These are phyloP conservation scores for Lerista edwardsae DNA, from an alignment of 2,797 vertebrate species.

Conservation along the genomic window DNA sequence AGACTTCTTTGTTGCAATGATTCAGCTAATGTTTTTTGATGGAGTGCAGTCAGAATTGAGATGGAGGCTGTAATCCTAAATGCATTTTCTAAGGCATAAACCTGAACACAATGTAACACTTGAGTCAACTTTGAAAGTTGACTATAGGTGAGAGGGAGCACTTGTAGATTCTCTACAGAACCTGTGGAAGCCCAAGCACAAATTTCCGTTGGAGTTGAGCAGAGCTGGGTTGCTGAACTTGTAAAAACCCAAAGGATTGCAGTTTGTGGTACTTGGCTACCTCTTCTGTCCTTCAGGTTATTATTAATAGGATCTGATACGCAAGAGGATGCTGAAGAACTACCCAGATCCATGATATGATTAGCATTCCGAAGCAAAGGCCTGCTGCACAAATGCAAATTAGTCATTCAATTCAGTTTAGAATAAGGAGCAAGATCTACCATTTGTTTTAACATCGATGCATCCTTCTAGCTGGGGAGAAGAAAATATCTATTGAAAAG, in stretches of 20 bases:
- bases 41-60: neutral
- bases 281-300: neutral
- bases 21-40: neutral
- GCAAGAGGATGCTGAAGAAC: neutral
- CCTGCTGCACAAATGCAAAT: neutral
- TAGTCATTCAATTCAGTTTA: neutral
- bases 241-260: neutral
- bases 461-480: neutral
- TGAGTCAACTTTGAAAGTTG: neutral
- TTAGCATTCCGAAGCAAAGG: conserved; percentile 1
- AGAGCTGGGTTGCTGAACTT: neutral
- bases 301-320: neutral
- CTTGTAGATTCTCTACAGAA: no score
- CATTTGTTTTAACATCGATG: neutral
- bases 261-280: neutral
- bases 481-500: neutral
- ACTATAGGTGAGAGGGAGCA: no score
- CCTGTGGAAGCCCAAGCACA: neutral
- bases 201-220: neutral
- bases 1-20: conserved; percentile 40
- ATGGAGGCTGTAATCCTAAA: neutral
- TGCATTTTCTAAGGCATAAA: neutral
- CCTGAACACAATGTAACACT: neutral
- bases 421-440: neutral
- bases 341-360: neutral